Evolutionary conservation across 2,888 invertebrate genomes (phyloP).

Genomic region (Phymatocera aterrima): DNA sequence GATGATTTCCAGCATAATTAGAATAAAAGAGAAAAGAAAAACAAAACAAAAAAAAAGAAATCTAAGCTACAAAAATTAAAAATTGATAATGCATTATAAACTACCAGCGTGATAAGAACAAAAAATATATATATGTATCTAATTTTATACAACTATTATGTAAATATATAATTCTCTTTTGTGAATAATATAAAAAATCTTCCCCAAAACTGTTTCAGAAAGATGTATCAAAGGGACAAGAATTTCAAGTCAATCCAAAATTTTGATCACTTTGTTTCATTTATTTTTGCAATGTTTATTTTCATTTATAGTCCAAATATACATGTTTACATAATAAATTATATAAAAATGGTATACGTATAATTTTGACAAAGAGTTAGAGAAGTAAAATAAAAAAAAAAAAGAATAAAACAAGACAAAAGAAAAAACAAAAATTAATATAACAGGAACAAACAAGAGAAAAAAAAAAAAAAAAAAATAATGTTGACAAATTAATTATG

Average conservation of each 20-base stretch:
- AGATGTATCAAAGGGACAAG: constrained; percentile 67
- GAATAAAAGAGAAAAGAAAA: too few species aligned
- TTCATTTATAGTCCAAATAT: constrained; percentile 73
- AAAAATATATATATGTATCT: neutral
- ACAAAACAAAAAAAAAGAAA: too few species aligned
- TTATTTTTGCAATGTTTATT: constrained; percentile 72
- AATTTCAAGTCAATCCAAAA: constrained; percentile 66
- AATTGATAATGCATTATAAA: constrained; percentile 49
- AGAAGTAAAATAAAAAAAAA: neutral
- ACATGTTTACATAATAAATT: constrained; percentile 74
- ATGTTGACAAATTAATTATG: constrained; percentile 58
- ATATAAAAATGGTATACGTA: constrained; percentile 73
- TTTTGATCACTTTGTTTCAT: constrained; percentile 65
- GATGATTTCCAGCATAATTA: constrained; percentile 64
- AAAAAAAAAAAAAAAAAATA: constrained; percentile 9
- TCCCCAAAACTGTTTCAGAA: constrained; percentile 74
- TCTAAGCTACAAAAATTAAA: constrained; percentile 50
- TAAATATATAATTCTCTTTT: constrained; percentile 1
- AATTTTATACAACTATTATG: constrained; percentile 17
- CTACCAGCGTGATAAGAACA: constrained; percentile 30
- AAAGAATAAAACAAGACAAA: neutral
- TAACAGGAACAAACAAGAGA: neutral
- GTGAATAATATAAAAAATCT: constrained; percentile 63
- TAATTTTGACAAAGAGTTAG: constrained; percentile 68
- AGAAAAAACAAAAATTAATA: too few species aligned